phyloP scores from a whole-genome alignment of 1,140 invertebrate genomes.

The Scaptomyza pallida region DNA sequence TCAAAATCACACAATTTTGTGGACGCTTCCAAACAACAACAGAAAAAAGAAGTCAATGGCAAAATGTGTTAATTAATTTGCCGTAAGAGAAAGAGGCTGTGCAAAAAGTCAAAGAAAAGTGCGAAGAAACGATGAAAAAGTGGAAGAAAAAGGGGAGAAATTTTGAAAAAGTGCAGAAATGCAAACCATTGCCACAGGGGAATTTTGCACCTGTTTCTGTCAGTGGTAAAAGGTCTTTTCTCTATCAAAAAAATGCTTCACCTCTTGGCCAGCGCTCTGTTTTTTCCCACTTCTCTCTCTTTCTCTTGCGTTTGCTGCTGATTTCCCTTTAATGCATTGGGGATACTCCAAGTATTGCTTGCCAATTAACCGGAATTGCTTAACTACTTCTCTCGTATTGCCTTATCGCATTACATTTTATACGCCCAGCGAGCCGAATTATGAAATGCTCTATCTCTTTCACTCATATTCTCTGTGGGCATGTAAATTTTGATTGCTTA shows the following conservation, averaged over 20 bases:
- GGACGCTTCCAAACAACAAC: not conserved
- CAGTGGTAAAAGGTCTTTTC: not conserved
- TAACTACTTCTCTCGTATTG: not conserved
- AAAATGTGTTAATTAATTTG: constrained; percentile 75
- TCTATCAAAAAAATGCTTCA: not conserved
- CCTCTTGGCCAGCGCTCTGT: not conserved
- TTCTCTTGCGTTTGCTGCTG: not conserved
- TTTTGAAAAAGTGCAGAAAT: not conserved
- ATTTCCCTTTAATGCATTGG: not conserved
- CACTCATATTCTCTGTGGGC: too few relatives aligned
- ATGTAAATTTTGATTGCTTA: not conserved
- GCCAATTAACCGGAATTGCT: constrained; percentile 55
- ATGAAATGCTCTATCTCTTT: constrained; percentile 7
- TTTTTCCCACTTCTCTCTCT: not conserved
- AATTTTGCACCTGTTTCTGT: not conserved
- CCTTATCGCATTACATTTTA: constrained; percentile 1
- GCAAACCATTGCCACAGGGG: not conserved
- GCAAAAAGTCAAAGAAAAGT: not conserved
- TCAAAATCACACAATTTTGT: constrained; percentile 15
- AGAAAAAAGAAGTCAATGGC: too few relatives aligned
- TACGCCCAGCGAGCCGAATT: not conserved
- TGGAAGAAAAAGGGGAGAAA: not conserved
- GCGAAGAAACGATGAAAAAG: too few relatives aligned
- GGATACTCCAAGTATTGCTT: constrained; percentile 36
- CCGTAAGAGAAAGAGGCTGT: constrained; percentile 7